Base-by-base conservation (phyloP, 2,888 invertebrate genomes). In the Nasonovia ribisnigri region DNA sequence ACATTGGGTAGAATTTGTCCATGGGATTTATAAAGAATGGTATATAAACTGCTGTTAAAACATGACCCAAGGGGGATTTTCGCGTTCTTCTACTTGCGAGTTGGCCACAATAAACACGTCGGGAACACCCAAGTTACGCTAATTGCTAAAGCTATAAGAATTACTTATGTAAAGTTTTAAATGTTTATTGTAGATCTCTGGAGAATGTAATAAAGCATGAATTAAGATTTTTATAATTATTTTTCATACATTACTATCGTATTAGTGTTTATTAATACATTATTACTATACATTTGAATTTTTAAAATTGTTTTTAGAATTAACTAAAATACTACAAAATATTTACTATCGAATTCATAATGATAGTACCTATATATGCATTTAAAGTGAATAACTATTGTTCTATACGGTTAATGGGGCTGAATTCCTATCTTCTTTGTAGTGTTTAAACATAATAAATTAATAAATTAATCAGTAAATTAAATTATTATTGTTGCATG, bases 41-140 rank as follows among this genome's bases (percentile, higher is more conserved):
- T 93, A 90, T 90, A 93, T 90, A 90, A 90, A 93, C 93, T 93
- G 90, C 48, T 93, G 93, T 93, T 93, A 93, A 93, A 93, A 93
- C 93, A 90, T 54, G 90, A 90, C 90, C 93, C 90, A 46, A 57
- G 84, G 90, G 90, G 93, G 60, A 93, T 90, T 90, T 43, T 89
- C 43, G n/a, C 67, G 60, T 67, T 90, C 90, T 90, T 90, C 48
- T 60, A 48, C 67, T 60, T 42, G 86, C 86, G 51, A 93, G 84
- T 93, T 90, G 86, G 90, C 51, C 93, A 57, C 86, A 87, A 93
- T 93, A 93, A 93, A 90, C 93, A 93, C 93, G 84, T 93, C 93
- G 60, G 24, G 86, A 84, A 88, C 93, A 84, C 89, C 84, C 89
- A 93, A 93, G 84, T 90, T 89, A 48, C 36, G 90, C 93, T 93